Percentiles rank a stretch among this genome's conserved stretches.
Evolutionary conservation across 2,888 invertebrate genomes (phyloP).

Genomic region (Plebejus argus): DNA sequence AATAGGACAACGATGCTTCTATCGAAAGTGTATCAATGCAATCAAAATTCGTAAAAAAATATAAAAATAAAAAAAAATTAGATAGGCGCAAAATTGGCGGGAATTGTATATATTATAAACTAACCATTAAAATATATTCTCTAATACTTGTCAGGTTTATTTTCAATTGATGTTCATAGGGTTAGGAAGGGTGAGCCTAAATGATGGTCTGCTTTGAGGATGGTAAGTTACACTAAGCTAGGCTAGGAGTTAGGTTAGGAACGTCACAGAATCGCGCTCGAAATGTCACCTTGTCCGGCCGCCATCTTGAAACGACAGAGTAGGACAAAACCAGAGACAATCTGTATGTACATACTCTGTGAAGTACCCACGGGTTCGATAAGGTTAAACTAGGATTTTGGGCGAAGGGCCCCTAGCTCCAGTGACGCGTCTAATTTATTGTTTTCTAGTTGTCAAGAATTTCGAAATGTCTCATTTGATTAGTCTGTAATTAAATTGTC

Average conservation of each 20-base stretch:
- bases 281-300: constrained; percentile 12
- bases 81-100: constrained; percentile 9
- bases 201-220: constrained; percentile 35
- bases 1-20: constrained; percentile 24
- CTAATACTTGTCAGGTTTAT: constrained; percentile 13
- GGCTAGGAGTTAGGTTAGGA: constrained; percentile 66
- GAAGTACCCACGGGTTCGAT: constrained; percentile 40
- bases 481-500: constrained; percentile 68
- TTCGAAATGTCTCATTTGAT: constrained; percentile 65
- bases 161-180: constrained; percentile 27
- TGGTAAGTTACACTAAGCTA: constrained; percentile 53
- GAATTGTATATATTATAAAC: constrained; percentile 17
- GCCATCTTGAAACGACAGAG: constrained; percentile 29
- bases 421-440: constrained; percentile 66
- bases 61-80: constrained; percentile 25
- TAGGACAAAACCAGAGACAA: constrained; percentile 24
- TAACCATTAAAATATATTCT: constrained; percentile 22
- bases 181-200: constrained; percentile 13
- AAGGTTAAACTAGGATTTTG: constrained; percentile 53
- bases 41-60: constrained; percentile 19
- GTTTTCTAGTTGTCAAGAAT: constrained; percentile 68
- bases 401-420: constrained; percentile 54
- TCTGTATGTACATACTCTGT: constrained; percentile 27
- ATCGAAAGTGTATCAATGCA: constrained; percentile 22
- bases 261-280: constrained; percentile 71